Evolutionary conservation across 2,797 vertebrate genomes (phyloP).

Genomic region (Lateolabrax maculatus): DNA sequence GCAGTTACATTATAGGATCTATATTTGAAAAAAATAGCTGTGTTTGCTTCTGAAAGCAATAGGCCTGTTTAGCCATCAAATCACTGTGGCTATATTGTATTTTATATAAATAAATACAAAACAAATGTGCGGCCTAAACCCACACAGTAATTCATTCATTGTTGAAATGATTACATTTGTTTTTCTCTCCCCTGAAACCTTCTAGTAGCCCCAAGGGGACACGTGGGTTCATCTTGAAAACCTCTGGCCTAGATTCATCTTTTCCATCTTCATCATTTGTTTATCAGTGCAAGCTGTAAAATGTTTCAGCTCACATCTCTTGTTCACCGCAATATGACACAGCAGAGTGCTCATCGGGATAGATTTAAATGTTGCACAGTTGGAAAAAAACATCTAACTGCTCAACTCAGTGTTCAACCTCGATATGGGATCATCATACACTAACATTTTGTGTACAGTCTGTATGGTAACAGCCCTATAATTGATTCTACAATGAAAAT

Average conservation of each 20-base stretch:
- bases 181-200: slow-evolving; percentile 46
- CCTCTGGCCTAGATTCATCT: slow-evolving; percentile 62
- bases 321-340: not conserved
- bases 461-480: not conserved
- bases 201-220: slow-evolving; percentile 48
- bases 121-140: slow-evolving; percentile 30
- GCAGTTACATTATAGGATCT: slow-evolving; percentile 4
- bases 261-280: slow-evolving; percentile 47
- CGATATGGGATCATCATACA: not conserved
- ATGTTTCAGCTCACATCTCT: slow-evolving; percentile 12
- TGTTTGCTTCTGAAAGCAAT: slow-evolving; percentile 8
- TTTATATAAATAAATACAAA: slow-evolving; percentile 43
- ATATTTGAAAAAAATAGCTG: not conserved
- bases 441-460: not conserved
- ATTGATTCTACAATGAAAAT: not conserved
- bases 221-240: slow-evolving; percentile 55
- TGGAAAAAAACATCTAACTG: not conserved
- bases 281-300: slow-evolving; percentile 34
- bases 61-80: slow-evolving; percentile 23
- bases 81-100: slow-evolving; percentile 17
- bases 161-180: slow-evolving; percentile 45
- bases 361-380: slow-evolving; percentile 2
- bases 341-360: not conserved
- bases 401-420: not conserved
- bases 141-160: slow-evolving; percentile 45